Conservation (phyloP, 2,113 vertebrate genomes). For the Oncorhynchus keta region DNA sequence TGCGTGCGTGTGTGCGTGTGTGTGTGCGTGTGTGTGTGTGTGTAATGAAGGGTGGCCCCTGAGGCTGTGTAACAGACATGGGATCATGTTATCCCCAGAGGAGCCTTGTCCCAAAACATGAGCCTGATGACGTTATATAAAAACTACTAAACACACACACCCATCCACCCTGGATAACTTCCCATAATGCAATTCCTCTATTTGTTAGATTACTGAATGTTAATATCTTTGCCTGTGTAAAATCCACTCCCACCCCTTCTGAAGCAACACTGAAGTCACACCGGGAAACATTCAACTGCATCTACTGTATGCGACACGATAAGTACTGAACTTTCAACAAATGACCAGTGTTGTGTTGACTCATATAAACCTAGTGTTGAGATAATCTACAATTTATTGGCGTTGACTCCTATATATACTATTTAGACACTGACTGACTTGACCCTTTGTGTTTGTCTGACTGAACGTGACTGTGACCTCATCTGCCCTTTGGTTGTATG, state of each 20-base stretch:
- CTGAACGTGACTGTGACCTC: neutral
- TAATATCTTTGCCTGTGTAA: conserved; percentile 25
- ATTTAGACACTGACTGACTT: no score
- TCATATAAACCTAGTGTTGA: no score
- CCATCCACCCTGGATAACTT: conserved; percentile 21
- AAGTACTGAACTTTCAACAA: neutral
- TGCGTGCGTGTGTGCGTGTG: no score
- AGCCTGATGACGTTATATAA: conserved; percentile 45
- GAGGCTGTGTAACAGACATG: conserved; percentile 25
- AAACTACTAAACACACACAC: conserved; percentile 7
- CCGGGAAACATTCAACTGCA: neutral
- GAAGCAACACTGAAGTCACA: conserved; percentile 32
- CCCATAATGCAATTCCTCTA: conserved; percentile 56
- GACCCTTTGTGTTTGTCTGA: neutral
- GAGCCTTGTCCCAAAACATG: conserved; percentile 33
- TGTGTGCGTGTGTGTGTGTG: conserved; percentile 1
- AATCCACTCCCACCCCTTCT: conserved; percentile 33
- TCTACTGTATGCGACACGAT: no score
- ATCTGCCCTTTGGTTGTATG: neutral
- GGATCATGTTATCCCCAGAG: conserved; percentile 32
- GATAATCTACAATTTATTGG: no score
- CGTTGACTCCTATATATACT: no score
- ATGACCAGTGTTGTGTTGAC: no score
- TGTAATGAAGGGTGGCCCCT: neutral
- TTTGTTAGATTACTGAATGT: conserved; percentile 67